Conservation (phyloP, 2,797 vertebrate genomes). For the Rhincodon typus region DNA sequence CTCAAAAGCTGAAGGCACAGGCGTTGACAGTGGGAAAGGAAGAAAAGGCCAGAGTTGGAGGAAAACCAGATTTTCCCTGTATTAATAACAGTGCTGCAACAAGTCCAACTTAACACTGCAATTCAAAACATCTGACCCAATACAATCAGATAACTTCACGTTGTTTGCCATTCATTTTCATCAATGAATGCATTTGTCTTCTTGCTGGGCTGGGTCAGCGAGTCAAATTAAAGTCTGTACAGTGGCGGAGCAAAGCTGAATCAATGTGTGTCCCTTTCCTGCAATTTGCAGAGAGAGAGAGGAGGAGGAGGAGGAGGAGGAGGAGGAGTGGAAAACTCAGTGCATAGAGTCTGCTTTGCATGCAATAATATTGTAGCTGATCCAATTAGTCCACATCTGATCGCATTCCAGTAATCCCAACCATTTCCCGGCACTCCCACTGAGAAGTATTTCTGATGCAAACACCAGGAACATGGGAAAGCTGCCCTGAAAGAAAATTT, state of each 20-base stretch:
- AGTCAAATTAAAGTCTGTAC: background rate
- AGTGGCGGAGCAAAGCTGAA: background rate
- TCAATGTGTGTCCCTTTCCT: background rate
- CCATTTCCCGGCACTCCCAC: background rate
- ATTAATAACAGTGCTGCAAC: background rate
- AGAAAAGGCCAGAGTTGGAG: background rate
- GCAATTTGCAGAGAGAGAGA: background rate
- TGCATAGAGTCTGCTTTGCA: no score
- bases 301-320: no score
- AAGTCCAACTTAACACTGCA: background rate
- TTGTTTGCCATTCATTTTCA: background rate
- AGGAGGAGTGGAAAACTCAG: background rate
- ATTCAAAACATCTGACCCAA: background rate
- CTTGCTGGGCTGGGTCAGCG: background rate
- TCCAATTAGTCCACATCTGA: background rate
- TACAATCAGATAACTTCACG: background rate
- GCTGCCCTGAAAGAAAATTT: background rate
- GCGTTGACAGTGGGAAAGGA: background rate
- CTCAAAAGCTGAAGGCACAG: background rate
- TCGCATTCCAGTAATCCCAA: background rate
- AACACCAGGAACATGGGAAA: background rate
- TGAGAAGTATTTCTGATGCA: background rate
- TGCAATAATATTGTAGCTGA: no score
- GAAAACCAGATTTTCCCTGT: background rate
- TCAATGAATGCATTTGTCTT: background rate